Base-by-base conservation (phyloP, 2,888 invertebrate species). In the Argynnis bischoffii region DNA sequence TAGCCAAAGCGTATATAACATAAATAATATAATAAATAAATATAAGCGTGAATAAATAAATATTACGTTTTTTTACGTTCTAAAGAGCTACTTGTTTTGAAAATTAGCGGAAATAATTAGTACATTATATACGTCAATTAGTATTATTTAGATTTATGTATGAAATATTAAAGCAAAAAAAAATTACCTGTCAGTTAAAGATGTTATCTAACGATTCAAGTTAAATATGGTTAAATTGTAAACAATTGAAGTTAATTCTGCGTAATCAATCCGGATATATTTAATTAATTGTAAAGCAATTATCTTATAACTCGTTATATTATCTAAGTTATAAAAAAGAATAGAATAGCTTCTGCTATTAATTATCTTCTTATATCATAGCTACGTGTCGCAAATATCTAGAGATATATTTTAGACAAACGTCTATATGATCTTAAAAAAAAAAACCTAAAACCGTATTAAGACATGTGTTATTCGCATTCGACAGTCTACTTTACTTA, bases 401-500 rank as follows among this genome's bases (percentile, higher is more conserved):
- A 11, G 2, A 11, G 26, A 26, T 26, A 26, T 41, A 41, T 11
- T 41, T 41, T 11, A 41, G 35, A 8, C 11, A 41, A 8, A 41
- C 2, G 11, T 8, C 8, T 41, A 8, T 8, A 41, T 11, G 35
- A 41, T 41, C 35, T 41, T 41, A 8, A 41, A 41, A 35, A 41
- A 41, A 35, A 35, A n/a, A n/a, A 0, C 21, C 3, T 55, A 26
- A 15, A 50, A 14, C 35, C 35, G 16, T 35, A 8, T 51, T 15
- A 41, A 6, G 51, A 51, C 35, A 69, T 54, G 60, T 55, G 59
- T 47, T 8, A 59, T 63, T 46, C 55, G 63, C 54, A 41, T 64
- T 59, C 41, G 26, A 63, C 66, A 65, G 46, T 51, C 59, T 67
- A 69, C 51, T 71, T 71, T 69, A 66, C 63, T 66, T 60, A 66